Base-by-base conservation (phyloP, 2,888 invertebrate species). In the Lottia gigantea region DNA sequence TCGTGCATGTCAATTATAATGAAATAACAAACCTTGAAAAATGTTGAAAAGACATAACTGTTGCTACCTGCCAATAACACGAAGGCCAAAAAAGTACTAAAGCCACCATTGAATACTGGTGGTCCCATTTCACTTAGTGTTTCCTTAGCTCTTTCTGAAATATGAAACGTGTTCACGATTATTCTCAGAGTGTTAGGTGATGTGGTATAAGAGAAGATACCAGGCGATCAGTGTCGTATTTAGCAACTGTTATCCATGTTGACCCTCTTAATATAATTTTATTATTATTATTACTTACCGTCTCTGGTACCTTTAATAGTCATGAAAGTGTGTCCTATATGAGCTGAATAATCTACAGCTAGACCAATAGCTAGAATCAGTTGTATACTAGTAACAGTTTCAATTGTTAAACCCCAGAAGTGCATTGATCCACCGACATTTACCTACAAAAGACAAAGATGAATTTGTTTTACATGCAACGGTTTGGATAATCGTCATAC, bases 361-460 rank as follows among this genome's bases (percentile, higher is more conserved):
- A 95, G 90, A 66, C 95, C 95, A 74, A 94, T 93, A 3, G 94
- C 94, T 46, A 95, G 90, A 82, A 95, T 94, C 15, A 95, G 89
- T 45, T 93, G 94, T 70, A 95, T 94, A 83, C 94, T 94, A 68
- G 94, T 93, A 14, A 93, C 93, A 67, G 94, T 92, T 86, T 95
- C 95, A 55, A 95, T 93, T 3, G 94, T 94, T 85, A 95, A 90
- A 6, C 93, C 94, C 94, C 94, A 94, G 77, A 92, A 85, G 78
- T 90, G 86, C 89, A 90, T 89, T n/a, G 89, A 86, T 40, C 90
- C 90, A 45, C 89, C 84, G 19, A 90, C 85, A 77, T 90, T 89
- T 63, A 90, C 83, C 86, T 86, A 72, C n/a, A 73, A 64, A 16
- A 68, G 12, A 46, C 0, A 69, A 45, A 12, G 12, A n/a, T n/a